Percentiles rank a stretch among this genome's conserved stretches.
Conservation (phyloP, 1,140 invertebrate species). For the Hyphantria cunea region DNA sequence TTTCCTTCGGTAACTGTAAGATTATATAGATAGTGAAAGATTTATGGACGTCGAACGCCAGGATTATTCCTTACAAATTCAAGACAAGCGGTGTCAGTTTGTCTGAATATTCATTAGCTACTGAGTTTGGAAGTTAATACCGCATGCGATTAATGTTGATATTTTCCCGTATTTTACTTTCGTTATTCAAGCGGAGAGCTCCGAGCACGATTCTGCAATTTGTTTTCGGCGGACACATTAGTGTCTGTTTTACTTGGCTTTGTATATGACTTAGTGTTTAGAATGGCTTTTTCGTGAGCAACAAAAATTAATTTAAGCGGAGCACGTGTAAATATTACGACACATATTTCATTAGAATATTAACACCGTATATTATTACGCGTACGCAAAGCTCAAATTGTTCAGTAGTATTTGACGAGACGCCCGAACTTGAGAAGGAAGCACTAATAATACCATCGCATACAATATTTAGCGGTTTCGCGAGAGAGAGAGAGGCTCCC, state of each 20-base stretch:
- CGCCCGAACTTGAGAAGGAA: conserved; percentile 11
- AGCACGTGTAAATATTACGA: conserved; percentile 5
- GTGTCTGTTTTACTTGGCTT: conserved; percentile 45
- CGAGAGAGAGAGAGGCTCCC: conserved; percentile 28
- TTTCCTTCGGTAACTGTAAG: conserved; percentile 32
- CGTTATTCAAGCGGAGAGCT: conserved; percentile 28
- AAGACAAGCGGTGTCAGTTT: conserved; percentile 55
- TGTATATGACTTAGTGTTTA: conserved; percentile 47
- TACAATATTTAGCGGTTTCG: conserved; percentile 49
- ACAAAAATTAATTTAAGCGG: conserved; percentile 53
- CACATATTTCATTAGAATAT: conserved; percentile 31
- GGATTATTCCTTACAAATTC: conserved; percentile 62
- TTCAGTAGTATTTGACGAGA: conserved; percentile 11
- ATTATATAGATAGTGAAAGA: conserved; percentile 41
- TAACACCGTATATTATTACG: conserved; percentile 6
- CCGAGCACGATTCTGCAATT: conserved; percentile 42
- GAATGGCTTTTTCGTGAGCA: conserved; percentile 52
- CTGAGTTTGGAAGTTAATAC: conserved; percentile 50
- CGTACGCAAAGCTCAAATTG: neutral
- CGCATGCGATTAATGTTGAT: conserved; percentile 46
- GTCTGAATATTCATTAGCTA: conserved; percentile 66
- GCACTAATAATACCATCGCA: conserved; percentile 34
- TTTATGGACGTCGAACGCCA: conserved; percentile 50
- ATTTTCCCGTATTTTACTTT: conserved; percentile 35
- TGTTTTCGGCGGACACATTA: conserved; percentile 56